Conservation (phyloP, 2,113 vertebrate species). For the Psophia crepitans region DNA sequence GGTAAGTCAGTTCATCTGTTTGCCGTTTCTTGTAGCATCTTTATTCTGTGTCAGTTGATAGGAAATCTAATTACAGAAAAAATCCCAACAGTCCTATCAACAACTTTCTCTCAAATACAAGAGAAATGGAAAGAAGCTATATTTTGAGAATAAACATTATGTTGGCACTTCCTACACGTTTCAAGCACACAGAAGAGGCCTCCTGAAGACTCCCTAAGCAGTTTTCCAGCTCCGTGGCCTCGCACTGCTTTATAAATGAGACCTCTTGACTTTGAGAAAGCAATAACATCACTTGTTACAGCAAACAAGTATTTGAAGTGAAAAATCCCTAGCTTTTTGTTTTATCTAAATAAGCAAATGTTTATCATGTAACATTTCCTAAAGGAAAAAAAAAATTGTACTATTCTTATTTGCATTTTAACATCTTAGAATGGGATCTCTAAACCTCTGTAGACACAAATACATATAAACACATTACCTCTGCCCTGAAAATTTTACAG, state of each 20-base stretch:
- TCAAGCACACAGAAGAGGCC: neutral
- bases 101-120: neutral
- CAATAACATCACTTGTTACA: neutral
- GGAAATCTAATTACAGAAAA: neutral
- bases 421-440: neutral
- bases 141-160: neutral
- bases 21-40: neutral
- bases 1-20: neutral
- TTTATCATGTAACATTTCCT: neutral
- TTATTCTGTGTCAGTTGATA: neutral
- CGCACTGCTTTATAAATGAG: neutral
- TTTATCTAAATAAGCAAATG: neutral
- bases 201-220: neutral
- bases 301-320: neutral
- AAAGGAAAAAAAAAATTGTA: neutral
- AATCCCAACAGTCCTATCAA: neutral
- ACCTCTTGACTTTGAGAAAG: neutral
- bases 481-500: neutral
- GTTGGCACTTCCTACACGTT: neutral
- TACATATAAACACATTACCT: neutral
- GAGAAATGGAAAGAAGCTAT: neutral
- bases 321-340: neutral
- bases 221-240: neutral
- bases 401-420: neutral
- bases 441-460: neutral